These are phyloP conservation scores for Marasmarcha lunaedactyla DNA, from an alignment of 2,888 invertebrate genomes.

Conservation along the genomic window DNA sequence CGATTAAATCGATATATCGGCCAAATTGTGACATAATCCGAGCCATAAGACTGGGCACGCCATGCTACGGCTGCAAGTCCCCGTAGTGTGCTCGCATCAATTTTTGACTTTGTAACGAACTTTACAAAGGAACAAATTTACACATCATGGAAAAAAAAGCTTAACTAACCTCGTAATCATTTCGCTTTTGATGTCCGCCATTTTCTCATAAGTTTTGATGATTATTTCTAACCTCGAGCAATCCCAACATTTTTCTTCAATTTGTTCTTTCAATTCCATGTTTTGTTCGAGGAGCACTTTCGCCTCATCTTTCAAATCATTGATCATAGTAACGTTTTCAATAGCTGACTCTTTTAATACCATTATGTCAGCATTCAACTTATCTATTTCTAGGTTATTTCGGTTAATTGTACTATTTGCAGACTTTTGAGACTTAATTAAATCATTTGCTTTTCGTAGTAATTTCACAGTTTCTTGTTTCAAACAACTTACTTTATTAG, in stretches of 20 bases:
- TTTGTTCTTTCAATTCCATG: conserved; percentile 29
- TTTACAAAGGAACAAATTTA: no score
- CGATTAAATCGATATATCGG: no score
- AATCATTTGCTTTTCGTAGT: conserved; percentile 39
- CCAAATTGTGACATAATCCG: no score
- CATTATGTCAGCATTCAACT: conserved; percentile 42
- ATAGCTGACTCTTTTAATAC: conserved; percentile 35
- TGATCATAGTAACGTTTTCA: conserved; percentile 32
- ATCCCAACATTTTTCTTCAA: conserved; percentile 41
- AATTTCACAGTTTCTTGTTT: no score
- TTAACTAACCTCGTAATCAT: conserved; percentile 53
- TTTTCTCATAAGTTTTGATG: conserved; percentile 54
- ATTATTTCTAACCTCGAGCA: conserved; percentile 39
- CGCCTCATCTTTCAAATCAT: conserved; percentile 38
- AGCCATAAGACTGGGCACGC: no score
- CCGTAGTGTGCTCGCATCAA: no score
- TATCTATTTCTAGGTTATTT: conserved; percentile 43
- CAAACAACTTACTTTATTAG: no score
- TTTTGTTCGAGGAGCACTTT: conserved; percentile 38
- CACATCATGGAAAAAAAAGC: no score
- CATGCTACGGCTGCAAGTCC: no score
- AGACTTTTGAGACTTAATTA: conserved; percentile 33
- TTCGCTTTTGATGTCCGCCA: conserved; percentile 46
- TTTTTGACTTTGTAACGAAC: no score
- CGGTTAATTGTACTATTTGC: no score